phyloP scores from a whole-genome alignment of 2,797 vertebrate species.

The Myotis pilosus region DNA sequence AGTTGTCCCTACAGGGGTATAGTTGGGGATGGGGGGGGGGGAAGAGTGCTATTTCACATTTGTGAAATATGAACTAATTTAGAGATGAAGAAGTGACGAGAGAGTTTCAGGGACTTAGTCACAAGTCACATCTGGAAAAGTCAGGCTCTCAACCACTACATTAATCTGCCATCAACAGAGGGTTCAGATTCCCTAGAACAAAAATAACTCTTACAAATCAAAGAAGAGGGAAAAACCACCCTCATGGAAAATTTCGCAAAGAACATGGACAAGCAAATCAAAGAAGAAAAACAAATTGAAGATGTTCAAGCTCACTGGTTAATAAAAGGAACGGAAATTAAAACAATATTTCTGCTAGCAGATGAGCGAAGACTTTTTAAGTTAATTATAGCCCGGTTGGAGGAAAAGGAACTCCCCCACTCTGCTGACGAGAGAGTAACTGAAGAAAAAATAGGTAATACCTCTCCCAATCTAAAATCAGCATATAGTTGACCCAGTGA shows the following conservation, averaged over 20 bases:
- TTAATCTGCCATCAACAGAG: not conserved
- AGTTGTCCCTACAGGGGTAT: not conserved
- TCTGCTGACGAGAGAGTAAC: not conserved
- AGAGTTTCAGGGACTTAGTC: not conserved
- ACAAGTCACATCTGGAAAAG: conserved; percentile 31
- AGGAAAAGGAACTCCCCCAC: conserved; percentile 21
- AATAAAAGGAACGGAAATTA: conserved; percentile 65
- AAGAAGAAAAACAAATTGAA: conserved; percentile 55
- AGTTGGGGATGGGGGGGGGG: not conserved
- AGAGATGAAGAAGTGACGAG: not conserved
- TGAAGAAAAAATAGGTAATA: conserved; percentile 13
- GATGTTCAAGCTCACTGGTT: conserved; percentile 29
- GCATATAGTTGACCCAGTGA: not conserved
- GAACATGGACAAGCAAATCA: conserved; percentile 43
- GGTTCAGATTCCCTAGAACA: not conserved
- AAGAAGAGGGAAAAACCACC: not conserved
- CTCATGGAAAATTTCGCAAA: conserved; percentile 47
- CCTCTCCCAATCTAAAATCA: not conserved
- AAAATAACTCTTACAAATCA: conserved; percentile 51
- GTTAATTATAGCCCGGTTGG: conserved; percentile 52
- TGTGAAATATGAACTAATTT: not conserved
- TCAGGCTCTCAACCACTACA: not conserved
- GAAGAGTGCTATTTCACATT: not conserved
- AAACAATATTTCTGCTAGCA: conserved; percentile 71
- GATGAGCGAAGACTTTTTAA: conserved; percentile 44